Evolutionary conservation across 23 tunicate genomes (phyloP), one percentile per base, ranked within the genome.

Genomic region (Halocynthia roretzi): DNA sequence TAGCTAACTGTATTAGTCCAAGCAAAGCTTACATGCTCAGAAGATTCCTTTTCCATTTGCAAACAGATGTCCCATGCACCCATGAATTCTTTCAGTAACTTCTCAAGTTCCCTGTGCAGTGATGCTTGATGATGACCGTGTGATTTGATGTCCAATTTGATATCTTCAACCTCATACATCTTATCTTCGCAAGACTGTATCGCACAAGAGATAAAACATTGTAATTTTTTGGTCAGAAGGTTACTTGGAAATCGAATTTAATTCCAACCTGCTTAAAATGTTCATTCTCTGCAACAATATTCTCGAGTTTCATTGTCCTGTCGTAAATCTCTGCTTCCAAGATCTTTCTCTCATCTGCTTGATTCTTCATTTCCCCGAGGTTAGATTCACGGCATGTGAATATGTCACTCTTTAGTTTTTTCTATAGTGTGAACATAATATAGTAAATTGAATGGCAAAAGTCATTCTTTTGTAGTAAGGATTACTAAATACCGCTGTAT

Each of bases 1-100:
- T n/a, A 58, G 17, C 17, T n/a, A 15, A 14, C 63, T 58, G 4
- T 58, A 58, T 66, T 21, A 21, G 4, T 15, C 2, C 17, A 60
- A 15, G 64, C n/a, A 4, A 71, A 71, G 11, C 77, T 62, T 50
- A 87, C 93, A 48, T 87, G 87, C 56, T 74, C 79, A 48, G 96
- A 82, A 50, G 96, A 89, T 5, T 69, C 88, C 65, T 79, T 54
- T 76, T 89, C 96, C 88, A 89, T 84, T 12, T 23, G 85, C 44
- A 89, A 51, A 75, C 89, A 84, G 17, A 75, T 80, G n/a, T 65
- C 72, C 96, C 96, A 89, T 5, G 88, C 84, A 6, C 61, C 71
- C 51, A 71, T 62, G 67, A 89, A 89, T 21, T 15, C 48, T 54
- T 57, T 53, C 70, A 84, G 85, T 20, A 89, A 51, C 53, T 83